phyloP scores from a whole-genome alignment of 2,888 invertebrate species.

The Xylota segnis region DNA sequence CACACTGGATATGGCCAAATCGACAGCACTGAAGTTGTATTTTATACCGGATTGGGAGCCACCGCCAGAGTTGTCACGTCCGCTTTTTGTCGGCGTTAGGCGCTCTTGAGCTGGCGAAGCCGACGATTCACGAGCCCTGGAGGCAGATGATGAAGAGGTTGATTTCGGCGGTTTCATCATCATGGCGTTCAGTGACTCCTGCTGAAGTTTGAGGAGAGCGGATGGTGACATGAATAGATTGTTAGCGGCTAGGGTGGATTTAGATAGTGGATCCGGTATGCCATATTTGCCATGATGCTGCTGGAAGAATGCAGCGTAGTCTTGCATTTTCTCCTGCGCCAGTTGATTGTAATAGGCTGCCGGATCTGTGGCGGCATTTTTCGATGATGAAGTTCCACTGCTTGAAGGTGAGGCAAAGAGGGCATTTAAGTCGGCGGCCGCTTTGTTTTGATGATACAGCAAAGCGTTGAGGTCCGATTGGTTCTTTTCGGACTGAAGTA shows the following conservation, averaged over 20 bases:
- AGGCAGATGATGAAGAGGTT: slow-evolving; percentile 81
- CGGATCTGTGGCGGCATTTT: slow-evolving; percentile 80
- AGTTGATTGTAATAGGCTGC: slow-evolving; percentile 83
- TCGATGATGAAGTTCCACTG: slow-evolving; percentile 75
- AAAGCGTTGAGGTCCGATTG: slow-evolving; percentile 82
- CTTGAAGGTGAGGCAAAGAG: slow-evolving; percentile 82
- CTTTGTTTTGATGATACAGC: slow-evolving; percentile 83
- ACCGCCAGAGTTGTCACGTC: slow-evolving; percentile 76
- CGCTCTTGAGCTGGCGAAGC: slow-evolving; percentile 83
- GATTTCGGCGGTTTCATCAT: slow-evolving; percentile 86
- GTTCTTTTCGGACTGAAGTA: slow-evolving; percentile 83
- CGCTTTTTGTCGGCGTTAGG: slow-evolving; percentile 83
- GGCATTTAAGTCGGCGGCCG: slow-evolving; percentile 82
- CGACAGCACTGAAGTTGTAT: slow-evolving; percentile 84
- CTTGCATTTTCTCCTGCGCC: slow-evolving; percentile 85
- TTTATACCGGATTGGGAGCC: slow-evolving; percentile 78
- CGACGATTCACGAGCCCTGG: slow-evolving; percentile 83
- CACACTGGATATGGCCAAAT: slow-evolving; percentile 84
- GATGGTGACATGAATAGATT: slow-evolving; percentile 92
- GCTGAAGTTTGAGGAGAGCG: slow-evolving; percentile 89
- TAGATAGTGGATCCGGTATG: slow-evolving; percentile 91
- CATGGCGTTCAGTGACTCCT: slow-evolving; percentile 84
- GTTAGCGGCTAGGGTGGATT: slow-evolving; percentile 90
- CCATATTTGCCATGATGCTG: slow-evolving; percentile 84
- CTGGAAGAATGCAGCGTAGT: slow-evolving; percentile 85